These are phyloP conservation scores for Lerista edwardsae DNA, from an alignment of 2,797 vertebrate species.

Conservation along the genomic window DNA sequence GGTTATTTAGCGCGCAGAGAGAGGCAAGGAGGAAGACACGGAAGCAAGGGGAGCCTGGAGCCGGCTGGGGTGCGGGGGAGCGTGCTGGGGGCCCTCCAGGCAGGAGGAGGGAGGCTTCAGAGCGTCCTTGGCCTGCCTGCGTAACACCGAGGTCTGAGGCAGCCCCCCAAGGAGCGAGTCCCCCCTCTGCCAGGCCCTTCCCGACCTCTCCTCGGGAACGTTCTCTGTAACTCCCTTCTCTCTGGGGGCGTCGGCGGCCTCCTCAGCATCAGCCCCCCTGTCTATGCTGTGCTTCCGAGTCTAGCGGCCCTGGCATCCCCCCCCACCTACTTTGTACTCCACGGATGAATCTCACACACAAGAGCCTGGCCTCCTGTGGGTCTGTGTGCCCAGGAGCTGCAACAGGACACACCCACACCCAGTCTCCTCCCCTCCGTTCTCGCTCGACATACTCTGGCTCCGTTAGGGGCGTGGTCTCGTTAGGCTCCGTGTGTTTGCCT, in stretches of 20 bases:
- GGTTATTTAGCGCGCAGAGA: slow-evolving; percentile 45
- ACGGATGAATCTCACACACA: neutral
- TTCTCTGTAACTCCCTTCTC: neutral
- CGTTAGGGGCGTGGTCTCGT: slow-evolving; percentile 96
- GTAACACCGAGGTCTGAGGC: too few relatives aligned
- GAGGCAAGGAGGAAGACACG: slow-evolving; percentile 17
- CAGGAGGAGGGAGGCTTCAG: slow-evolving; percentile 10
- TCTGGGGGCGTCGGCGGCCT: neutral
- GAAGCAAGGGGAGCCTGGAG: slow-evolving; percentile 35
- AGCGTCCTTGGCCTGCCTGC: neutral
- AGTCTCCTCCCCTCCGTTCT: neutral
- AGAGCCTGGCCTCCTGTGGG: neutral
- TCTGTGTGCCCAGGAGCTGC: neutral
- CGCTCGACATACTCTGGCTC: slow-evolving; percentile 90
- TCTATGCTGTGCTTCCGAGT: too few relatives aligned
- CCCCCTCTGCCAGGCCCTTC: too few relatives aligned
- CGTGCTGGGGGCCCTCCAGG: slow-evolving; percentile 13
- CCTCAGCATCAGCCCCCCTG: neutral
- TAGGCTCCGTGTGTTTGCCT: slow-evolving; percentile 92
- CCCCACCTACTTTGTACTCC: neutral
- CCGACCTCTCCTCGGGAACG: neutral
- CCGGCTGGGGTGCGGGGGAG: slow-evolving; percentile 1
- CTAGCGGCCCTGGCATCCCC: neutral
- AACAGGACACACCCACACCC: neutral
- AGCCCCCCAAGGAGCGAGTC: neutral